Evolutionary conservation across 2,888 invertebrate genomes (phyloP).

Genomic region (Acrocera orbiculus): DNA sequence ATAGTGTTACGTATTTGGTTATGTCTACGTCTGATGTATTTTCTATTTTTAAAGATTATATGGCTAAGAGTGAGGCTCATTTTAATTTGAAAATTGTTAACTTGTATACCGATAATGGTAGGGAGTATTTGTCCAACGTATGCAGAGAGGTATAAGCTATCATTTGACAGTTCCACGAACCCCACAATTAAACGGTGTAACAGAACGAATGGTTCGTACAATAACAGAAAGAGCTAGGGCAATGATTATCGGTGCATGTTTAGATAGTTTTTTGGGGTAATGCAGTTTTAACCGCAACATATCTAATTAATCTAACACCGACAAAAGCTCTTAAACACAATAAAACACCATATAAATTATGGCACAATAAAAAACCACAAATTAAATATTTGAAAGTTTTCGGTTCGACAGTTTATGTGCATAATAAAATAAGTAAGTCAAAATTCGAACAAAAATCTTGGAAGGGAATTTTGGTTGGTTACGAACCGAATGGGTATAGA

Average conservation of each 20-base stretch:
- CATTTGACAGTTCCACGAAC: conserved; percentile 25
- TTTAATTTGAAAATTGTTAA: conserved; percentile 18
- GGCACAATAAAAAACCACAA: conserved; percentile 21
- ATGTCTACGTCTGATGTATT: conserved; percentile 18
- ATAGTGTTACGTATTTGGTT: conserved; percentile 18
- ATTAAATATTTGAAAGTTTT: conserved; percentile 18
- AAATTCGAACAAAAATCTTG: conserved; percentile 22
- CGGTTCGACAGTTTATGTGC: conserved; percentile 19
- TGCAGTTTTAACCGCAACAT: conserved; percentile 21
- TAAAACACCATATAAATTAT: conserved; percentile 23
- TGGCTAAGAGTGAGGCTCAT: conserved; percentile 15
- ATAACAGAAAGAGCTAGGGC: conserved; percentile 23
- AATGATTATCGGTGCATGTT: conserved; percentile 18
- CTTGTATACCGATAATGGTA: conserved; percentile 20
- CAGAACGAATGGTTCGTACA: conserved; percentile 23
- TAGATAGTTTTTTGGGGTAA: conserved; percentile 24
- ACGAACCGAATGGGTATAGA: conserved; percentile 22
- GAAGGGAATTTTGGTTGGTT: conserved; percentile 21
- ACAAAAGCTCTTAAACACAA: conserved; percentile 17
- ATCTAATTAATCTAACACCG: conserved; percentile 21
- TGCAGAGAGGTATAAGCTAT: conserved; percentile 20
- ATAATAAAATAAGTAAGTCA: conserved; percentile 18
- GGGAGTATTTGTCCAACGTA: conserved; percentile 19
- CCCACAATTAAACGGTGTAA: conserved; percentile 24
- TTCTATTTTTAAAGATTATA: conserved; percentile 14